Percentiles rank a stretch among this genome's conserved stretches.
phyloP scores from a whole-genome alignment of 1,140 invertebrate genomes.

The Pachypsylla venusta region DNA sequence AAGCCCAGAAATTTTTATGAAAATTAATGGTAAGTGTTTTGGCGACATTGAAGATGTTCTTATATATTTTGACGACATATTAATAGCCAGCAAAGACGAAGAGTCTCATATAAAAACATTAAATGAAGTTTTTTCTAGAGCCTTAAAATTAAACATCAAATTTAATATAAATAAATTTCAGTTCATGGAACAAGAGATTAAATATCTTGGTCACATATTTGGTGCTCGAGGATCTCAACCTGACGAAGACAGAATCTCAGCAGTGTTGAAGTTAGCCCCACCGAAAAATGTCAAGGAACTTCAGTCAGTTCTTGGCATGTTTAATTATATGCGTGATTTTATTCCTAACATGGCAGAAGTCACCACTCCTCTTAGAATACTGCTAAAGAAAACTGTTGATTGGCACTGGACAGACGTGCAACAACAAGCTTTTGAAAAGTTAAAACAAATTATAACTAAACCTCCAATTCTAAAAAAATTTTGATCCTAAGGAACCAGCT shows the following conservation, averaged over 20 bases:
- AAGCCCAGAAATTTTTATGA: conserved; percentile 18
- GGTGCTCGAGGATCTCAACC: not conserved
- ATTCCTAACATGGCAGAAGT: conserved; percentile 9
- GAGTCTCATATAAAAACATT: conserved; percentile 23
- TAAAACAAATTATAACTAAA: conserved; percentile 18
- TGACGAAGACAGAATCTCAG: not conserved
- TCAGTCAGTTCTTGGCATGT: not conserved
- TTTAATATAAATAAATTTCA: conserved; percentile 31
- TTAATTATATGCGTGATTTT: conserved; percentile 9
- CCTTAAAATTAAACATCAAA: conserved; percentile 27
- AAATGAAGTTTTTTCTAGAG: conserved; percentile 24
- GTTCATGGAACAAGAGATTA: conserved; percentile 25
- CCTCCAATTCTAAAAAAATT: conserved; percentile 17
- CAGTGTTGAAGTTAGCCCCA: not conserved
- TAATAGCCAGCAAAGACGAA: conserved; percentile 20
- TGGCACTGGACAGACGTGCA: conserved; percentile 1
- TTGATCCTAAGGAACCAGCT: conserved; percentile 14
- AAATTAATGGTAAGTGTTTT: conserved; percentile 16
- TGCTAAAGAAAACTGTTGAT: conserved; percentile 9
- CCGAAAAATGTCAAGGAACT: not conserved
- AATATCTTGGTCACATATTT: conserved; percentile 28
- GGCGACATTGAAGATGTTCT: conserved; percentile 13
- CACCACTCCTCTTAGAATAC: not conserved
- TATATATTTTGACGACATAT: conserved; percentile 29
- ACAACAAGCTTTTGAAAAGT: conserved; percentile 14